Evolutionary conservation across 2,888 invertebrate species (phyloP).

Genomic region (Pristionchus entomophagus): DNA sequence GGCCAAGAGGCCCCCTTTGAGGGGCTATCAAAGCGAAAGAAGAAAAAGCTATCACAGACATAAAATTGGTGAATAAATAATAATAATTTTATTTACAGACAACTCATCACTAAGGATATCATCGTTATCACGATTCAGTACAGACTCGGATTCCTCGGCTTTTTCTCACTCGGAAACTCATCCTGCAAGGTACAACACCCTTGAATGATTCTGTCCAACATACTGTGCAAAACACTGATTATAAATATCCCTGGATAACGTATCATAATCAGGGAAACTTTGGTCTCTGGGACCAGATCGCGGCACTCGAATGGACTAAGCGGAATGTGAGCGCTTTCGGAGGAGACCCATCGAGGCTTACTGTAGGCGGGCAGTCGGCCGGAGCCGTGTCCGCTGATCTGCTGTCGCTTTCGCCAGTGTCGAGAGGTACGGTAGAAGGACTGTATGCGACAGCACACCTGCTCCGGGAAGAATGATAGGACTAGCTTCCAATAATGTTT

Average conservation of each 20-base stretch:
- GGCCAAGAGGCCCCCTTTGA: too few relatives aligned
- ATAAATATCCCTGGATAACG: too few relatives aligned
- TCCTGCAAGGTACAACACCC: constrained; percentile 57
- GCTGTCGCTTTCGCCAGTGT: constrained; percentile 67
- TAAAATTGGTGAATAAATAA: background rate
- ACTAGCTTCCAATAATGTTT: too few relatives aligned
- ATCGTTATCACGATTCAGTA: constrained; percentile 73
- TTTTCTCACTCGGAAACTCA: constrained; percentile 68
- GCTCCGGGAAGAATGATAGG: too few relatives aligned
- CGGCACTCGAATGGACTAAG: constrained; percentile 67
- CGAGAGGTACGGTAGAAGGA: constrained; percentile 55
- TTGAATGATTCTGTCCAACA: background rate
- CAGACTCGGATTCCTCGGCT: constrained; percentile 72
- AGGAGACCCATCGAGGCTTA: constrained; percentile 52
- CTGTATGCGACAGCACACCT: too few relatives aligned
- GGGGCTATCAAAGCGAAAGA: too few relatives aligned
- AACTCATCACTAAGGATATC: constrained; percentile 67
- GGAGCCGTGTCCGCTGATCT: constrained; percentile 70
- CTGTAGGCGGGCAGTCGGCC: constrained; percentile 70
- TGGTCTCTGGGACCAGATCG: constrained; percentile 63
- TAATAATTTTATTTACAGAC: constrained; percentile 51
- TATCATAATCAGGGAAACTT: constrained; percentile 61
- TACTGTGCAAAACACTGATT: background rate
- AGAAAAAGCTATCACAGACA: too few relatives aligned
- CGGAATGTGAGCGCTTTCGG: constrained; percentile 68